phyloP scores from a whole-genome alignment of 2,113 vertebrate genomes.

The Chiloscyllium plagiosum region DNA sequence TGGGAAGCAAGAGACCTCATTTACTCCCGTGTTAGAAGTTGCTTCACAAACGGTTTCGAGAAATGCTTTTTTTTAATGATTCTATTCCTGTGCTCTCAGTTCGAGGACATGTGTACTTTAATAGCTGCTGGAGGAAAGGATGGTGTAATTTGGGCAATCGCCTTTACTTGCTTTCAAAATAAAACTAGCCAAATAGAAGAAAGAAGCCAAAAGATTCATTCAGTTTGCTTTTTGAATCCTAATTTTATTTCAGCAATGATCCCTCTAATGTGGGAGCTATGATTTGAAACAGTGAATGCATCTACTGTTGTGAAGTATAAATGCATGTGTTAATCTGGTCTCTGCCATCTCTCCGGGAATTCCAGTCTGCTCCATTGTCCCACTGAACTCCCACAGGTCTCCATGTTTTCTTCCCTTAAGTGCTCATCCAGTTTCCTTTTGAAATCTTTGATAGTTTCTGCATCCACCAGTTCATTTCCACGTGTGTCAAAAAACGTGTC shows the following conservation, averaged over 20 bases:
- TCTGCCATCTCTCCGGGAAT: neutral
- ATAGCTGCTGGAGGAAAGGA: neutral
- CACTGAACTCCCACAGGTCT: no score
- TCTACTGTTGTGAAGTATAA: neutral
- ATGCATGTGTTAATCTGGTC: neutral
- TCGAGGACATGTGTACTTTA: neutral
- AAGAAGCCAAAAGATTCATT: neutral
- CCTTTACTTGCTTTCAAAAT: neutral
- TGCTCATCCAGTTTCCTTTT: neutral
- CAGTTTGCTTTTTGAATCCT: neutral
- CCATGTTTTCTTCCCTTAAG: neutral
- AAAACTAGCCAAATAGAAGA: neutral
- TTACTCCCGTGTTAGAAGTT: neutral
- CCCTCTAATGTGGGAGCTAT: neutral
- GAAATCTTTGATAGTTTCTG: neutral
- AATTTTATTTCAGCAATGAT: neutral
- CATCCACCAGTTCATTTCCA: neutral
- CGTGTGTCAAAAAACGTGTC: no score
- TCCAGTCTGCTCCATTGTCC: neutral
- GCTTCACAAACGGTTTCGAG: neutral
- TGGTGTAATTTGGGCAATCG: neutral
- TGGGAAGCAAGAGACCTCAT: neutral
- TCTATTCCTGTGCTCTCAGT: neutral
- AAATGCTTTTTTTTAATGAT: neutral
- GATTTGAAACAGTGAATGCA: neutral